Conservation (phyloP, 2,888 invertebrate genomes). For the Hypomecis punctinalis region DNA sequence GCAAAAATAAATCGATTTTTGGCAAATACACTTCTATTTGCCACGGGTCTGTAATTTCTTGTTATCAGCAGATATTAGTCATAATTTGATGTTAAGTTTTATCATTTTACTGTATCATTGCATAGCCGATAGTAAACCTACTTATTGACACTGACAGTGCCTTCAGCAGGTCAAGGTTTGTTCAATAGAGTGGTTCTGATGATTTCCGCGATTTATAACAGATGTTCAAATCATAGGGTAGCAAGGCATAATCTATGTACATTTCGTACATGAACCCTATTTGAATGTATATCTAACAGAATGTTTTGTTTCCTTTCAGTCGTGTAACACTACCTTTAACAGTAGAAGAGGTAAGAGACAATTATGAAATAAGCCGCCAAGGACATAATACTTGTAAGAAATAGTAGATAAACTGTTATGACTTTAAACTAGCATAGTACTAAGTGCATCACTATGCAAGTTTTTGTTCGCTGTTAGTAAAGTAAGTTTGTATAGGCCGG, state of each 20-base stretch:
- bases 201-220: slow-evolving; percentile 51
- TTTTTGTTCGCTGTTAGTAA: neutral
- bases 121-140: slow-evolving; percentile 41
- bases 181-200: slow-evolving; percentile 41
- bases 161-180: slow-evolving; percentile 69
- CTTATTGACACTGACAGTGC: slow-evolving; percentile 70
- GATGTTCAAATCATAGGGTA: slow-evolving; percentile 52
- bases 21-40: slow-evolving; percentile 54
- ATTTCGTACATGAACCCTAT: neutral
- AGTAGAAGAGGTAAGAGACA: slow-evolving; percentile 95
- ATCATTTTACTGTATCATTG: slow-evolving; percentile 36
- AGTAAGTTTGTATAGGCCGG: no score
- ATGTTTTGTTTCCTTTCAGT: slow-evolving; percentile 86
- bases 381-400: slow-evolving; percentile 36
- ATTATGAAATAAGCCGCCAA: slow-evolving; percentile 39
- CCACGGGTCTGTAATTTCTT: slow-evolving; percentile 53
- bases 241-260: neutral
- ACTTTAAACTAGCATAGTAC: neutral
- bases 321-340: slow-evolving; percentile 98
- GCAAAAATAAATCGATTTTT: slow-evolving; percentile 80
- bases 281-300: slow-evolving; percentile 24
- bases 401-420: neutral
- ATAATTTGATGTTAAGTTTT: slow-evolving; percentile 36
- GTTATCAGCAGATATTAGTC: slow-evolving; percentile 56
- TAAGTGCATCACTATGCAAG: neutral